Evolutionary conservation across 2,888 invertebrate genomes (phyloP), one percentile per base, ranked within the genome.

Genomic region (Brachyptera risi): DNA sequence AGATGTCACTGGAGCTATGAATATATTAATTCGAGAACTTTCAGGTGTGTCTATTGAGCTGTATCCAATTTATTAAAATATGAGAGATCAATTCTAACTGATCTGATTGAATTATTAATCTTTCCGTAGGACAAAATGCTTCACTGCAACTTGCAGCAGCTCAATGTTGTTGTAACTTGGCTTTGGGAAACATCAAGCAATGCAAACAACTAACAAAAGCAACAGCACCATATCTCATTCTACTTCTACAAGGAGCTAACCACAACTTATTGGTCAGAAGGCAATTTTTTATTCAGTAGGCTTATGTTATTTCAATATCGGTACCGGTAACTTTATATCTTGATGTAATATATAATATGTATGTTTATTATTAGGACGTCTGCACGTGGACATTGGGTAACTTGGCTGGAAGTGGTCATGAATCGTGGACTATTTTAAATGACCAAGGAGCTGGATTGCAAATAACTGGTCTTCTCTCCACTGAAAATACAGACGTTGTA

Each of bases 131-230:
- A 51, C 68, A 69, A n/a, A 74, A 80, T 64, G 73, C 78, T 1
- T 73, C 68, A n/a, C 72, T 78, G 47, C 81, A 82, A 67, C 70
- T 79, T 40, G 74, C 73, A 1, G 80, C 83, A 0, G 77, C 78
- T 0, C 79, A 77, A 19, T 82, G 82, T 66, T 75, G 76, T 56
- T 83, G 83, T 65, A 83, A 83, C 69, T 69, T 83, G 56, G 75
- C 82, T 0, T 71, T 83, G 0, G 81, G 79, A 0, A 78, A 80
- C 65, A 24, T 67, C 0, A 76, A 74, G 59, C 74, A 76, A 0
- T 78, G 81, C 57, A 56, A 67, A 0, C 64, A 73, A 0, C 59
- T 83, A 0, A 74, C 78, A 0, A 81, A 79, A 68, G 74, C 75
- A 1, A 74, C 77, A 0, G 78, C 79, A 0, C 72, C 80, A 0